Base-by-base conservation (phyloP, 2,113 vertebrate species). In the Tylochromis polylepis region DNA sequence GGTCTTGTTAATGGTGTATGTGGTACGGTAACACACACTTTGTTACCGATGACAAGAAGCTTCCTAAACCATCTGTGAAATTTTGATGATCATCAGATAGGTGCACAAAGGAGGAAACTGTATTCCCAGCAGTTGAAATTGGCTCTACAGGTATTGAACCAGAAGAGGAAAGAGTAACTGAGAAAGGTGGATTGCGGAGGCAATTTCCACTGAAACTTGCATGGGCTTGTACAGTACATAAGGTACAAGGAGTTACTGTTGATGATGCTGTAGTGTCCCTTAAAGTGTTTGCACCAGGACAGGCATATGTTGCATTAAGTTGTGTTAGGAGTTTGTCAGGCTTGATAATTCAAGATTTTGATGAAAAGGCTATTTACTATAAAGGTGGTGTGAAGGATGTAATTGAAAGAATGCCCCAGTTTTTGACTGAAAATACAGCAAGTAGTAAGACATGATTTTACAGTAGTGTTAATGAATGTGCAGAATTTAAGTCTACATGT, bases 51-150 rank as follows among this genome's bases (percentile, higher is more conserved):
- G 34, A 67, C 5, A 38, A 22, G 20, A 11, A 38, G 55, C 11
- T 12, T 57, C 56, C 22, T 0, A 14, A 57, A 27, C 2, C 3
- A 24, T 58, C 0, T 38, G 2, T 1, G 34, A 3, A 65, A 0
- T 18, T 65, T 65, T 1, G 5, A 65, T 38, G 34, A 65, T 18
- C 20, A 58, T 58, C 11, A 6, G 5, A 56, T 36, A 65, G 60
- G 29, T 20, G 16, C 60, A 20, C 18, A 65, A 65, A 65, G 60
- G 31, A 65, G 18, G 0, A 65, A 36, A 34, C 16, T 31, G 14
- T 29, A 4, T 20, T 2, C 18, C 60, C 60, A 20, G 60, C 29
- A 34, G 3, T 0, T 36, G 18, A 6, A 34, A 10, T n/a, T 22
- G 34, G 3, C 1, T 38, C 5, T 65, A 36, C 34, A 36, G 10